These are phyloP conservation scores for Ochropleura leucogaster DNA, from an alignment of 2,888 invertebrate species.

Conservation along the genomic window DNA sequence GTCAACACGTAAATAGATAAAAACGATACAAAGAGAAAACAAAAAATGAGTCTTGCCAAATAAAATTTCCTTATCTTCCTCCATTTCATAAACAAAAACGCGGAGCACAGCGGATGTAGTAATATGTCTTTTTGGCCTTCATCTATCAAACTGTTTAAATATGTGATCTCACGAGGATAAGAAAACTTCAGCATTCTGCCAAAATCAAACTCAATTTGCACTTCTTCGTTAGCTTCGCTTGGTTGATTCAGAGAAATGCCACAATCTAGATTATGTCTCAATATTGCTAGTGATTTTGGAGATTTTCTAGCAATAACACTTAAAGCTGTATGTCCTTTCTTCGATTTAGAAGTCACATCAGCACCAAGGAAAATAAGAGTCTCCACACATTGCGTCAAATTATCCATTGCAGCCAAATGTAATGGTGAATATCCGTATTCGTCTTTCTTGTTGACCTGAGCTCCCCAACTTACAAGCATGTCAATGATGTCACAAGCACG, in stretches of 20 bases:
- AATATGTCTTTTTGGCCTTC: constrained; percentile 97
- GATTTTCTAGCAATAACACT: constrained; percentile 96
- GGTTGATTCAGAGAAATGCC: constrained; percentile 94
- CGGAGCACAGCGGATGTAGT: constrained; percentile 96
- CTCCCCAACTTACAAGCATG: constrained; percentile 94
- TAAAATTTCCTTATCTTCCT: constrained; percentile 97
- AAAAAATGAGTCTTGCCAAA: constrained; percentile 94
- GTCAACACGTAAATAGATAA: constrained; percentile 95
- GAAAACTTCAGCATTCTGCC: constrained; percentile 95
- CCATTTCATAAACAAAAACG: constrained; percentile 97
- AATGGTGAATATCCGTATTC: constrained; percentile 96
- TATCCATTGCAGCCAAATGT: constrained; percentile 96
- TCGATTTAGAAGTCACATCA: constrained; percentile 96
- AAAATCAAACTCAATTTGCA: constrained; percentile 95
- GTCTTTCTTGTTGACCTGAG: constrained; percentile 95
- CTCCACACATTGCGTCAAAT: constrained; percentile 95
- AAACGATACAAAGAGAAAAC: constrained; percentile 94
- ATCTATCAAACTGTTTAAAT: constrained; percentile 96
- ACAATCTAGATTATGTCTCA: constrained; percentile 94
- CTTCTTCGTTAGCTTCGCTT: constrained; percentile 94
- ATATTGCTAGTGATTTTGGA: constrained; percentile 95
- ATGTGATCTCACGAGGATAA: constrained; percentile 96
- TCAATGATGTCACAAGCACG: constrained; percentile 95
- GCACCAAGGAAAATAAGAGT: constrained; percentile 95
- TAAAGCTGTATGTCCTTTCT: constrained; percentile 95